Base-by-base conservation (phyloP, 2,888 invertebrate genomes). In the Panopea generosa region DNA sequence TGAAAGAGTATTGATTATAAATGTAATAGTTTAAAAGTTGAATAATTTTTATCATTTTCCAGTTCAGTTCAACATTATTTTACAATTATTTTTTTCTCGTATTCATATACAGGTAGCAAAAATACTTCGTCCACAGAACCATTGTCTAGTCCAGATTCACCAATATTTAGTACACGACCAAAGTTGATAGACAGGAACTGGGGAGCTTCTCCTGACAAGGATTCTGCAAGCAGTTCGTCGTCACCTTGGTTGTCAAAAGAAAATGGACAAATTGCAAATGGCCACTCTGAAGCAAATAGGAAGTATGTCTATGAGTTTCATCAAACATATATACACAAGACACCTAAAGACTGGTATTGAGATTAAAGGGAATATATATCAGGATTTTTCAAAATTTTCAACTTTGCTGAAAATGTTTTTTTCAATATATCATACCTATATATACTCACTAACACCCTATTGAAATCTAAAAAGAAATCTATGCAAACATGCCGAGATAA, bases 191-290 rank as follows among this genome's bases (percentile, higher is more conserved):
- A 65, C 38, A 79, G 70, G 57, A 73, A 70, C 24, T 63, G 65
- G 53, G 74, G 62, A 9, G 67, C 69, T 29, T 61, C 79, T 6
- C 59, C 77, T 14, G n/a, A 61, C 60, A 4, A 47, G 47, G 47
- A 3, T 20, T 52, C 52, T 11, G n/a, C n/a, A n/a, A 57, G 49
- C 40, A 49, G 47, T 57, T 38, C 22, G 52, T 71, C 77, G 0
- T 78, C 66, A 7, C 82, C 77, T 2, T 85, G 84, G 84, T 43
- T 85, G 27, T 76, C 83, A n/a, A 85, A 85, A 49, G 73, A 78
- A 49, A 74, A 79, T 56, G 83, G 83, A 16, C 43, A 43, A 18
- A 16, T 55, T 11, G 61, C 55, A 14, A 84, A 84, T 72, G 84
- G 84, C 4, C n/a, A 45, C 20, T 4, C 45, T 18, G 16, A 45